Evolutionary conservation across 1,140 invertebrate genomes (phyloP).

Genomic region (Tribolium castaneum): DNA sequence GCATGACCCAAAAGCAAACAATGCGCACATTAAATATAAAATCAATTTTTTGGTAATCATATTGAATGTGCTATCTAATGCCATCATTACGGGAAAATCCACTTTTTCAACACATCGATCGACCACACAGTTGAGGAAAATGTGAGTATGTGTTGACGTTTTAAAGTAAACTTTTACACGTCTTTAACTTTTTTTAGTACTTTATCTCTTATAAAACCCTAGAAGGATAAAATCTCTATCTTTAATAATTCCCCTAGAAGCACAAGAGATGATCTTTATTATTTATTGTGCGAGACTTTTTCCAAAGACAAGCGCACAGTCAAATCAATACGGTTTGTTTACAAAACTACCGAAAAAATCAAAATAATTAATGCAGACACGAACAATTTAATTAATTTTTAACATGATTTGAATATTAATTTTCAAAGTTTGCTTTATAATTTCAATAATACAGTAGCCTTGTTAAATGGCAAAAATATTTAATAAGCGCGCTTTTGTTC

Average conservation of each 20-base stretch:
- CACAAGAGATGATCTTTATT: conserved; percentile 16
- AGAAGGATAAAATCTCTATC: conserved; percentile 7
- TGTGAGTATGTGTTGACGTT: conserved; percentile 15
- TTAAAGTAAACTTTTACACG: conserved; percentile 15
- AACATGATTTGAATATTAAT: not conserved
- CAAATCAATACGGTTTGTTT: too few relatives aligned
- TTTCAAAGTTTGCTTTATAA: not conserved
- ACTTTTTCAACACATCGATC: conserved; percentile 8
- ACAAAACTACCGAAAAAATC: not conserved
- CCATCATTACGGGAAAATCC: not conserved
- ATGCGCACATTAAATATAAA: too few relatives aligned
- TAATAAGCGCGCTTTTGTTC: not conserved
- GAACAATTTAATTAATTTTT: not conserved
- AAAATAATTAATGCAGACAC: not conserved
- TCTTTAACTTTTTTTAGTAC: conserved; percentile 22
- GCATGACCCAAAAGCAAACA: too few relatives aligned
- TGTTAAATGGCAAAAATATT: not conserved
- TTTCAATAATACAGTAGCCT: not conserved
- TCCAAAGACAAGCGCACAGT: too few relatives aligned
- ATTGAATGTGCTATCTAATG: not conserved
- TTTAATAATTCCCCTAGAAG: conserved; percentile 7
- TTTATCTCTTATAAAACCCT: not conserved
- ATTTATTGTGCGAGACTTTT: not conserved
- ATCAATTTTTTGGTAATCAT: too few relatives aligned
- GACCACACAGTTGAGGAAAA: not conserved